Evolutionary conservation across 2,113 vertebrate genomes (phyloP).

Genomic region (Jacana jacana): DNA sequence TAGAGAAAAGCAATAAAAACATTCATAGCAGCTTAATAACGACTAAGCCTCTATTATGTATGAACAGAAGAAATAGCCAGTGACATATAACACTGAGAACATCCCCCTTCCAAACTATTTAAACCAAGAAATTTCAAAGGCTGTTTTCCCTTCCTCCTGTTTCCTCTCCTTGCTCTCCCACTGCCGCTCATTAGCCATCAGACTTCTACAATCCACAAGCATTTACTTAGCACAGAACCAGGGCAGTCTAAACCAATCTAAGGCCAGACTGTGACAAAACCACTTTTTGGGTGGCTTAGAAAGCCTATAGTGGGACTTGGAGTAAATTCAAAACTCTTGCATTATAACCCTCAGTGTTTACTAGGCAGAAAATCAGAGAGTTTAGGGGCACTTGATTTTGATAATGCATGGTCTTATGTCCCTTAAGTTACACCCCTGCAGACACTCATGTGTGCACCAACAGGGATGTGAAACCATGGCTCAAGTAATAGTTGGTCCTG

Average conservation of each 20-base stretch:
- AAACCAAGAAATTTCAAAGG: not conserved
- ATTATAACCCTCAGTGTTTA: not conserved
- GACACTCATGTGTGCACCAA: not conserved
- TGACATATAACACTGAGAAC: not conserved
- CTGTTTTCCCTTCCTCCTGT: not conserved
- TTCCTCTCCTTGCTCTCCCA: not conserved
- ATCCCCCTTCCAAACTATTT: not conserved
- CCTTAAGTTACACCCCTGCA: not conserved
- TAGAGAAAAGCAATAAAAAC: not conserved
- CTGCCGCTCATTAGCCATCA: not conserved
- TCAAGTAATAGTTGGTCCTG: not conserved
- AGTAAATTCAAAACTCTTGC: not conserved
- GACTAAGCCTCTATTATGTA: not conserved
- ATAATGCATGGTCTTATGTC: fast-evolving
- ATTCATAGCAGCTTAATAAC: not conserved
- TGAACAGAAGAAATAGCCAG: not conserved
- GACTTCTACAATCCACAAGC: not conserved
- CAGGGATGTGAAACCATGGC: not conserved
- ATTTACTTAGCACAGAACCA: not conserved
- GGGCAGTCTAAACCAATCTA: not conserved
- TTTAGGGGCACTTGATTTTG: not conserved
- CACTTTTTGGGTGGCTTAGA: not conserved
- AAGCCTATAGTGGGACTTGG: not conserved
- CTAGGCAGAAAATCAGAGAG: not conserved
- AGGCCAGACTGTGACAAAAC: not conserved